Conservation (phyloP, 2,888 invertebrate species). For the Drosophila merina region DNA sequence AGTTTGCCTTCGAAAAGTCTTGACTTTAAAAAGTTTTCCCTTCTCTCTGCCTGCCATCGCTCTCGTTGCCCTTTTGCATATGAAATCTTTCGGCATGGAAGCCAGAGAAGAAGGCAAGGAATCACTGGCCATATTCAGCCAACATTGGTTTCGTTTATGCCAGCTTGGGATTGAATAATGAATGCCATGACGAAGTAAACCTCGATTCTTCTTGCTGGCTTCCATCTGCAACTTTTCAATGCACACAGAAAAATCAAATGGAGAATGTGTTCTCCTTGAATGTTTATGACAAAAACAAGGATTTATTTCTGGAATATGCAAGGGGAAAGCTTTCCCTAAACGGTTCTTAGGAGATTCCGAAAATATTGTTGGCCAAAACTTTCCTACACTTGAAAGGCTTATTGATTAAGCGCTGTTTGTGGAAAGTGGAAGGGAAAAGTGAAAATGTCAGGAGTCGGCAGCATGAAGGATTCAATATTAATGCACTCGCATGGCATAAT, state of each 20-base stretch:
- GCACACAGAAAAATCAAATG: slow-evolving; percentile 4
- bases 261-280: neutral
- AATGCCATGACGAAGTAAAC: slow-evolving; percentile 30
- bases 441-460: neutral
- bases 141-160: slow-evolving; percentile 52
- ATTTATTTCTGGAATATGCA: neutral
- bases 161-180: slow-evolving; percentile 37
- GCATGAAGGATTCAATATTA: slow-evolving; percentile 49
- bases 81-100: slow-evolving; percentile 37
- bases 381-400: neutral
- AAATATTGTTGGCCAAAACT: too few relatives aligned
- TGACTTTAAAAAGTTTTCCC: slow-evolving; percentile 44
- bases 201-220: slow-evolving; percentile 35
- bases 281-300: neutral
- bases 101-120: neutral
- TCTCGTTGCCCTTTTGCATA: slow-evolving; percentile 38
- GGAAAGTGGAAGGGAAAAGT: neutral
- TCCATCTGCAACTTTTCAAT: slow-evolving; percentile 26
- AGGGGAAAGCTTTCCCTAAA: too few relatives aligned
- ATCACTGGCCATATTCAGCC: slow-evolving; percentile 36
- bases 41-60: neutral
- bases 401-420: slow-evolving; percentile 31
- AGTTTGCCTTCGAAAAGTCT: slow-evolving; percentile 60
- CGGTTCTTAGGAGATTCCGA: too few relatives aligned
- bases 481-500: slow-evolving; percentile 55